Percentiles rank a stretch among this genome's conserved stretches.
Conservation (phyloP, 2,888 invertebrate species). For the Phyto melanocephala region DNA sequence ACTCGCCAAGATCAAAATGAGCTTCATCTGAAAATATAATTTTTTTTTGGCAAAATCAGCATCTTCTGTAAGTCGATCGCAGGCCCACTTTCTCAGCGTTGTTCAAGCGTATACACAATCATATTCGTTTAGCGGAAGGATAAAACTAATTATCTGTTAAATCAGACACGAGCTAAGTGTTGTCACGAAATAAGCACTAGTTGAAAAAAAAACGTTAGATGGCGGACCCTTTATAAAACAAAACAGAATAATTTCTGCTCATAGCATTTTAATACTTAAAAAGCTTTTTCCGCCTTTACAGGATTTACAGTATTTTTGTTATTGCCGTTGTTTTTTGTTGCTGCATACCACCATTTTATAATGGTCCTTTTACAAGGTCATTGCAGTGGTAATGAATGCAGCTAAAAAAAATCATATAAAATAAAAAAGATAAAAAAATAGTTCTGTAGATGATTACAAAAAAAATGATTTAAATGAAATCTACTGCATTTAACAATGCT, state of each 20-base stretch:
- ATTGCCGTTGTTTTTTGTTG: neutral
- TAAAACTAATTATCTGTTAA: too few species aligned
- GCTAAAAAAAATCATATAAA: slow-evolving; percentile 16
- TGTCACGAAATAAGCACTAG: too few species aligned
- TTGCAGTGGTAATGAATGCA: slow-evolving; percentile 39
- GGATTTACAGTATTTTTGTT: slow-evolving; percentile 11
- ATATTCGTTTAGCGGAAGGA: too few species aligned
- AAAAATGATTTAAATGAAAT: slow-evolving; percentile 56
- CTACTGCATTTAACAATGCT: slow-evolving; percentile 53
- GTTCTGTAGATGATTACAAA: slow-evolving; percentile 7
- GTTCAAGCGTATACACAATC: too few species aligned
- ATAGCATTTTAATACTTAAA: slow-evolving; percentile 18
- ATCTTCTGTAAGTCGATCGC: too few species aligned
- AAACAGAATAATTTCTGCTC: neutral
- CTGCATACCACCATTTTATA: neutral
- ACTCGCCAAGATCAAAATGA: too few species aligned
- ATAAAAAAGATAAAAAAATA: neutral
- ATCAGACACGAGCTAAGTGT: too few species aligned
- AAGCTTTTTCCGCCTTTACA: slow-evolving; percentile 26
- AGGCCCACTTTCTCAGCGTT: too few species aligned
- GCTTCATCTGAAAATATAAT: too few species aligned
- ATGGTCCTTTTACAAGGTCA: slow-evolving; percentile 52
- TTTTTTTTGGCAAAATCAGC: too few species aligned
- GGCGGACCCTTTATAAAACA: too few species aligned
- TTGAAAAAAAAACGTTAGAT: too few species aligned